Base-by-base conservation (phyloP, 2,888 invertebrate species). In the Yponomeuta plumbellus region DNA sequence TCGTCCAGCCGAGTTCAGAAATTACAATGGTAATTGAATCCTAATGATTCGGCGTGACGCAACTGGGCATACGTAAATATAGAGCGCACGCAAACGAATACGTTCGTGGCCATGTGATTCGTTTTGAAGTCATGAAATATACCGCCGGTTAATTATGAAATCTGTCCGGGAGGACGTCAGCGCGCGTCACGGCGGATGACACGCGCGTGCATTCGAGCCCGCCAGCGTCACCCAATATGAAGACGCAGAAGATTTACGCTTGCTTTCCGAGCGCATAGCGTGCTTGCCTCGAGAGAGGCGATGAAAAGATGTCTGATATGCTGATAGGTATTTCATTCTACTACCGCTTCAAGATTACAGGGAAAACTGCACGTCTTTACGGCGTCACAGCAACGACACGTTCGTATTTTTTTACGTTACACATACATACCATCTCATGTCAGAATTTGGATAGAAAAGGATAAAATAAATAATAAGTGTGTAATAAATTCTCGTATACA, bases 171-270 rank as follows among this genome's bases (percentile, higher is more conserved):
- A 39, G 52, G 44, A 34, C 62, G 62, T 62, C 62, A 64, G 69
- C 34, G 23, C 59, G 59, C 81, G 79, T 81, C 82, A 83, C 69
- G 70, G 66, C 68, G 61, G 67, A 66, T 69, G 68, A 68, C 64
- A 58, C 40, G 11, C 64, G 72, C 72, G 34, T 34, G 76, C 76
- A 76, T 75, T 74, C 74, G 73, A 62, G 72, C 72, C 76, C 76
- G 75, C 74, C 75, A 73, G 75, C 75, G 69, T 67, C 67, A 57
- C 20, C 66, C 57, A 71, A 59, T 59, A n/a, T 11, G 23, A 52
- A 52, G 44, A 52, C 17, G 44, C 44, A 52, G 44, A 52, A 13
- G 17, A 17, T 52, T 13, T 17, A 17, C 44, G 44, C 17, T 17
- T 17, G 44, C 4, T 11, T 6, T 44, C 4, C 13, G 44, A 44